Percentiles rank a stretch among this genome's conserved stretches.
phyloP scores from a whole-genome alignment of 2,113 vertebrate species.

The Paracanthobrama guichenoti region DNA sequence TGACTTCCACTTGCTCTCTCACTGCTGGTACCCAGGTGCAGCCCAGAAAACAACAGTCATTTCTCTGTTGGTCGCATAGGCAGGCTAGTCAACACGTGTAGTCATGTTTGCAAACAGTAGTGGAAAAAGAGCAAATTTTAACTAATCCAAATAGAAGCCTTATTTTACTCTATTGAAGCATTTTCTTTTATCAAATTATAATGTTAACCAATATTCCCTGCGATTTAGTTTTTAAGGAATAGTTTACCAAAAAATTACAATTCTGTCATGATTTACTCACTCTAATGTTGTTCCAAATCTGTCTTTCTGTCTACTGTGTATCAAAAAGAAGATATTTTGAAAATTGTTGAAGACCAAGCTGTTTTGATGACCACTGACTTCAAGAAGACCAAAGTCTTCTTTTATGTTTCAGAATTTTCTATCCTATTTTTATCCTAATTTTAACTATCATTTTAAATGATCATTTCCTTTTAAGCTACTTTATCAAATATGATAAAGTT shows the following conservation, averaged over 20 bases:
- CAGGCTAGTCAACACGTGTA: background rate
- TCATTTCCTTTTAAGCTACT: too few species aligned
- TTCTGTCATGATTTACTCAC: background rate
- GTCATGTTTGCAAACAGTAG: conserved; percentile 17
- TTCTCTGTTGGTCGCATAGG: background rate
- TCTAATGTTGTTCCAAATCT: background rate
- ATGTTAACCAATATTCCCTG: background rate
- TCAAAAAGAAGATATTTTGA: too few species aligned
- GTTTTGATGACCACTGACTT: too few species aligned
- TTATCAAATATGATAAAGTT: too few species aligned
- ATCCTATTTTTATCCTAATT: too few species aligned
- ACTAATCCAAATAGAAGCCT: background rate
- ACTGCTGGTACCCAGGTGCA: conserved; percentile 30
- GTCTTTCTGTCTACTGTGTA: background rate
- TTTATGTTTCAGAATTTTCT: too few species aligned
- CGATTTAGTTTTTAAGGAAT: background rate
- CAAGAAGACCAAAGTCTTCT: too few species aligned
- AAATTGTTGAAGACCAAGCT: too few species aligned
- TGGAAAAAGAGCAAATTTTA: background rate
- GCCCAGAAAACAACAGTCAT: background rate
- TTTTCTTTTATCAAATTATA: background rate
- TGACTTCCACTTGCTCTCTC: background rate
- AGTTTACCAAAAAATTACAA: background rate
- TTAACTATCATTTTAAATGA: too few species aligned
- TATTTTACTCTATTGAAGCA: background rate